Evolutionary conservation across 1,140 invertebrate genomes (phyloP), one percentile per base, ranked within the genome.

Genomic region (Hyles euphorbiae): DNA sequence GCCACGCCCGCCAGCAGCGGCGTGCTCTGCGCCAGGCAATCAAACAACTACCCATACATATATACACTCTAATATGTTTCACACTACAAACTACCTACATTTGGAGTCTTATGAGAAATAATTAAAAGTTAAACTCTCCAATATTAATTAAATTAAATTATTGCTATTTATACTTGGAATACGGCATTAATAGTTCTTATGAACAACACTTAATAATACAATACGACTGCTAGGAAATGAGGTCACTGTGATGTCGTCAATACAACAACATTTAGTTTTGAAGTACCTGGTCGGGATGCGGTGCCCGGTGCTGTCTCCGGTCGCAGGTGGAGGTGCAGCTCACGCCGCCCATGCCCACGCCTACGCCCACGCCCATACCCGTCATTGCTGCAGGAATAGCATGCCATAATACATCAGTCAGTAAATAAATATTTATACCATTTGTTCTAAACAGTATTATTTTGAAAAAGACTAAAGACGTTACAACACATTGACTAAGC

Each of bases 1-100:
- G 72, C 84, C 61, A 82, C 78, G 46, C 83, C 83, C 55, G 81
- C 69, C 67, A 87, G 70, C 63, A 89, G 73, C 46, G 84, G 87
- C 51, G 83, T 88, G 56, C 85, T 88, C 85, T 88, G 77, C 4
- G 32, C 4, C 53, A 60, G 7, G 34, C 51, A 48, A 50, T 43
- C 22, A 10, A 49, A n/a, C n/a, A 48, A 48, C 46, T 5, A 5
- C 22, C 22, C 22, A 22, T 22, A 22, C 22, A 22, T 22, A 22
- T 22, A 22, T 22, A 22, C 22, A 22, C 22, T 22, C 22, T 22
- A 22, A 22, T 22, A 22, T 22, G 22, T 2, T 1, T 22, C 22
- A 22, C 22, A 22, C 22, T 22, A 22, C 2, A 22, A 22, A 0
- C 22, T 22, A 22, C 22, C 22, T 22, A 22, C 22, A 22, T 22